Conservation (phyloP, 2,113 vertebrate genomes). For the Cyprinus carpio region DNA sequence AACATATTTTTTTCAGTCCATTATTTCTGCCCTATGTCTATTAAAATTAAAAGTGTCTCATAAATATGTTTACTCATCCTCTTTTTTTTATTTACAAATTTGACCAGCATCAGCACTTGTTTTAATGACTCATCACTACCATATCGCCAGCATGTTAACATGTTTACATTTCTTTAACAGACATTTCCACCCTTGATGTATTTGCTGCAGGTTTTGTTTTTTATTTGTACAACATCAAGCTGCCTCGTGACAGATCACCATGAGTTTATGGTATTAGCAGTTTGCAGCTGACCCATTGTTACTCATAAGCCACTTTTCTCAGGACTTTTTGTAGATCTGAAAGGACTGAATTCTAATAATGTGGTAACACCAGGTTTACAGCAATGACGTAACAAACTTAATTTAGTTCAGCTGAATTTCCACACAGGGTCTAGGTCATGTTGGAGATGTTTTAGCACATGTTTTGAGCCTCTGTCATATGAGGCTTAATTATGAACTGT, state of each 20-base stretch:
- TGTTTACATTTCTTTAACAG: not conserved
- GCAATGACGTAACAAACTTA: not conserved
- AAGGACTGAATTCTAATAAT: slow-evolving; percentile 23
- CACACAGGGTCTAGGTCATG: slow-evolving; percentile 13
- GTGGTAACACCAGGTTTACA: slow-evolving; percentile 51
- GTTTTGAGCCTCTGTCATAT: slow-evolving; percentile 29
- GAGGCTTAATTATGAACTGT: not conserved
- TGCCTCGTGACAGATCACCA: slow-evolving; percentile 31
- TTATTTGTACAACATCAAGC: not conserved
- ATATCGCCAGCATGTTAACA: not conserved
- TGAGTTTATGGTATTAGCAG: slow-evolving; percentile 5
- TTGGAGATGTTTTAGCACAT: slow-evolving; percentile 19
- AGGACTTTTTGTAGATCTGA: slow-evolving; percentile 28
- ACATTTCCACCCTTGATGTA: not conserved
- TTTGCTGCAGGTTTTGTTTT: slow-evolving; percentile 12
- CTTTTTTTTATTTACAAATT: not conserved
- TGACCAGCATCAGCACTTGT: slow-evolving; percentile 8
- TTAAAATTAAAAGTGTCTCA: slow-evolving; percentile 13
- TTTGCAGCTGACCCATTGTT: not conserved
- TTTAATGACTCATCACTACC: not conserved
- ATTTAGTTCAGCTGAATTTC: slow-evolving; percentile 31
- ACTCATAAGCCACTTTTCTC: not conserved
- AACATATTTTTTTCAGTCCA: not conserved
- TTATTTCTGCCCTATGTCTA: slow-evolving; percentile 28
- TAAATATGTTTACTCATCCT: not conserved